These are phyloP conservation scores for Torymus auratus DNA, from an alignment of 2,888 invertebrate species.

Conservation along the genomic window DNA sequence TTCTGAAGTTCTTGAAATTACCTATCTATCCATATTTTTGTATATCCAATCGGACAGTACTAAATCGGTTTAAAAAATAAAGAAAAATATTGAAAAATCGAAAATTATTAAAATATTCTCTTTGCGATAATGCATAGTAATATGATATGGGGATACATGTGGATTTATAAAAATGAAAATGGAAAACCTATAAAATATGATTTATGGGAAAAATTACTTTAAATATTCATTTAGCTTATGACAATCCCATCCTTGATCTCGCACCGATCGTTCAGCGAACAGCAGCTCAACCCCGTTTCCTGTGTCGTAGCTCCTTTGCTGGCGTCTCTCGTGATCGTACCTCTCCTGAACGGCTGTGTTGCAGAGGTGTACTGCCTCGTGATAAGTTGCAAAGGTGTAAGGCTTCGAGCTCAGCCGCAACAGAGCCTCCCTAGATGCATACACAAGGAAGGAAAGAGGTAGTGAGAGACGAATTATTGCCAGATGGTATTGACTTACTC, in stretches of 20 bases:
- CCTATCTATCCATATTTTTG: no score
- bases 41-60: no score
- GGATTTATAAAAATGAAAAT: no score
- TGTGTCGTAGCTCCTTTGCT: constrained; percentile 61
- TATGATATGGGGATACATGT: no score
- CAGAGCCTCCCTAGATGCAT: constrained; percentile 82
- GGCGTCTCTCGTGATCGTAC: constrained; percentile 78
- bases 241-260: constrained; percentile 73
- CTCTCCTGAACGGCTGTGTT: constrained; percentile 91
- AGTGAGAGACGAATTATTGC: constrained; percentile 1
- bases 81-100: no score
- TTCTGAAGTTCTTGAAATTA: no score
- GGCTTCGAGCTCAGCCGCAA: constrained; percentile 91
- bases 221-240: constrained; percentile 73
- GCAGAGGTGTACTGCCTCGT: constrained; percentile 88
- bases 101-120: no score
- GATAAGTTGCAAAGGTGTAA: constrained; percentile 86
- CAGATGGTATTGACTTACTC: constrained; percentile 8
- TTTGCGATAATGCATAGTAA: no score
- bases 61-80: no score
- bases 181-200: neutral
- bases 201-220: constrained; percentile 67
- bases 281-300: constrained; percentile 10
- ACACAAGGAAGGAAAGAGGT: no score
- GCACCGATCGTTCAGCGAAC: constrained; percentile 54